Evolutionary conservation across 2,113 vertebrate genomes (phyloP), one percentile per base, ranked within the genome.

Genomic region (Phrynosoma platyrhinos): DNA sequence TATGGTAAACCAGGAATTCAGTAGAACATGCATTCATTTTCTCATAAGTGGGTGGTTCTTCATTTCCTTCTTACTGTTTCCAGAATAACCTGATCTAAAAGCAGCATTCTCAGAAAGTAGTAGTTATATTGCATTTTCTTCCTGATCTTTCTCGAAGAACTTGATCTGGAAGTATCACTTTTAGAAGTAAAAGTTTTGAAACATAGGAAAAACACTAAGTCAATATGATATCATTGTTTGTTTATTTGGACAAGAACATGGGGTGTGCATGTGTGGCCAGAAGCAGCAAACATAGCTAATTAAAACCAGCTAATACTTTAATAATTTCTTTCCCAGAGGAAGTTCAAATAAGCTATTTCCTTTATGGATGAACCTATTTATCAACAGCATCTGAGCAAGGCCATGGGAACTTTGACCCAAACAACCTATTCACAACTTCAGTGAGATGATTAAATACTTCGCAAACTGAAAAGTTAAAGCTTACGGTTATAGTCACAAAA

Each of bases 1-100:
- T 30, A 68, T 42, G 90, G 91, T 94, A 95, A 93, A 79, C 86
- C 0, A 91, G 89, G 89, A 87, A 92, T 96, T 94, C 92, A 90
- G 90, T 1, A 25, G 62, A 86, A 83, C 77, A 86, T 79, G 71
- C 82, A 83, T 92, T 93, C 87, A 75, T 84, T 76, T 89, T 71
- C 85, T 92, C 86, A 90, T 87, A 85, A 83, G 91, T 91, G 83
- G 91, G 82, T 53, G 88, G 81, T 91, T 77, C 79, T 84, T 52
- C 79, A 89, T 94, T 93, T 92, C 91, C 77, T 69, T 87, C 87
- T 87, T 91, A 62, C 53, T 82, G 71, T 89, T 91, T 93, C 87
- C 76, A 91, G 88, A 36, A 88, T 74, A 92, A 84, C 53, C 69
- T 30, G 53, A 89, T 90, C 74, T 90, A 83, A 93, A 92, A 69